Evolutionary conservation across 2,113 vertebrate genomes (phyloP).

Genomic region (Cavia aperea): DNA sequence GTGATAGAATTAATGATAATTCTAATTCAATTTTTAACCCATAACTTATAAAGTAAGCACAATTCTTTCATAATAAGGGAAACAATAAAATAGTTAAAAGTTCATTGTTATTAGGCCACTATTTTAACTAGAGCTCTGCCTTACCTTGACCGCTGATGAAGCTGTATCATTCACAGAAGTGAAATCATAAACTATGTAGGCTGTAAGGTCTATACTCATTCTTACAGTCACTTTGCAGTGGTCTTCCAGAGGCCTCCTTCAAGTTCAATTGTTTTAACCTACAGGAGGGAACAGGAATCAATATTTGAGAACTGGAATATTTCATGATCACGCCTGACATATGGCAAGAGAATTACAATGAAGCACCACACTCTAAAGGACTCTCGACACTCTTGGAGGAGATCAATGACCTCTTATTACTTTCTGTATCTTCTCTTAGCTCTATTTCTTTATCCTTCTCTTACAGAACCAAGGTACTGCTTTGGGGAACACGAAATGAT

Average conservation of each 20-base stretch:
- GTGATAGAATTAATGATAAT: neutral
- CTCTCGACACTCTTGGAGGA: neutral
- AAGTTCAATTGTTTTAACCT: conserved; percentile 55
- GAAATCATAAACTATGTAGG: conserved; percentile 64
- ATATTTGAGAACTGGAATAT: neutral
- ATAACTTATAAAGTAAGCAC: neutral
- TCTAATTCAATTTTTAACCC: conserved; percentile 10
- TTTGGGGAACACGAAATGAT: neutral
- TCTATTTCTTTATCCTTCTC: neutral
- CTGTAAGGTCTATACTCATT: conserved; percentile 63
- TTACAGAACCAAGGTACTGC: neutral
- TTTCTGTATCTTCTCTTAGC: neutral
- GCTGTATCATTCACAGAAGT: conserved; percentile 39
- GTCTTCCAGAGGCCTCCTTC: conserved; percentile 57
- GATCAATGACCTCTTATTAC: neutral
- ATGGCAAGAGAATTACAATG: neutral
- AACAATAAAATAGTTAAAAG: conserved; percentile 5
- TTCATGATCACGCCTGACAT: neutral
- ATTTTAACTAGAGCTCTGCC: neutral
- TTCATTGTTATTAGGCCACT: neutral
- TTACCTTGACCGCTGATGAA: conserved; percentile 59
- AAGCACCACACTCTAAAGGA: neutral
- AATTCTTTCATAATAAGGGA: neutral
- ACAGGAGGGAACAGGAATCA: conserved; percentile 8
- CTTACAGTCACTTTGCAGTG: conserved; percentile 61